Evolutionary conservation across 2,113 vertebrate species (phyloP).

Genomic region (Scomber japonicus): DNA sequence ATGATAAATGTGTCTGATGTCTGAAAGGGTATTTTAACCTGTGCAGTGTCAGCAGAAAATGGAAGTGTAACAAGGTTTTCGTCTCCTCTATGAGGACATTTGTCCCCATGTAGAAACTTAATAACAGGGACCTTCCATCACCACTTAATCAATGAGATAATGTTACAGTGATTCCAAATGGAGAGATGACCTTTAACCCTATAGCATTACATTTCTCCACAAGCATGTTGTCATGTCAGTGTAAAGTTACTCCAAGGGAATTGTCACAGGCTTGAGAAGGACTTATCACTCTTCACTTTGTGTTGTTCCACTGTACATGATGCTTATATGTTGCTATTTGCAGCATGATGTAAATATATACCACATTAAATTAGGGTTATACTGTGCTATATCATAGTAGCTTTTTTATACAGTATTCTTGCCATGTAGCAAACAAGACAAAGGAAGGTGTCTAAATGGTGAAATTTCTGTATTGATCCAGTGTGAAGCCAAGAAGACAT

Average conservation of each 20-base stretch:
- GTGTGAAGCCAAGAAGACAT: constrained; percentile 83
- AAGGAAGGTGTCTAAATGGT: constrained; percentile 57
- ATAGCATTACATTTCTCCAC: constrained; percentile 42
- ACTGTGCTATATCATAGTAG: background rate
- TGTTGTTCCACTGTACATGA: background rate
- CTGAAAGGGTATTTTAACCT: background rate
- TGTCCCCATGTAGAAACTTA: constrained; percentile 37
- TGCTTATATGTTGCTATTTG: background rate
- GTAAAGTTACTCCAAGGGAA: constrained; percentile 55
- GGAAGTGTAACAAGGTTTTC: constrained; percentile 10
- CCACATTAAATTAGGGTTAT: background rate
- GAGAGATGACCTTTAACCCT: constrained; percentile 65
- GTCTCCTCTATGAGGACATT: background rate
- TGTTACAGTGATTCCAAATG: constrained; percentile 65
- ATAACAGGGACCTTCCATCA: constrained; percentile 42
- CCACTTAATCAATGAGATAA: constrained; percentile 66
- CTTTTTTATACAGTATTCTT: constrained; percentile 1
- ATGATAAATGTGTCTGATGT: background rate
- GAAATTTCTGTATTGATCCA: constrained; percentile 82
- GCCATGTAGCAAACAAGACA: constrained; percentile 25
- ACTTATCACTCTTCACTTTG: background rate
- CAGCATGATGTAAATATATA: background rate
- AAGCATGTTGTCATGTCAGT: constrained; percentile 58
- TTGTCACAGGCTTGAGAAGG: constrained; percentile 30
- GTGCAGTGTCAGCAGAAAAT: background rate